Conservation (phyloP, 1,140 invertebrate genomes). For the Lucilia sericata region DNA sequence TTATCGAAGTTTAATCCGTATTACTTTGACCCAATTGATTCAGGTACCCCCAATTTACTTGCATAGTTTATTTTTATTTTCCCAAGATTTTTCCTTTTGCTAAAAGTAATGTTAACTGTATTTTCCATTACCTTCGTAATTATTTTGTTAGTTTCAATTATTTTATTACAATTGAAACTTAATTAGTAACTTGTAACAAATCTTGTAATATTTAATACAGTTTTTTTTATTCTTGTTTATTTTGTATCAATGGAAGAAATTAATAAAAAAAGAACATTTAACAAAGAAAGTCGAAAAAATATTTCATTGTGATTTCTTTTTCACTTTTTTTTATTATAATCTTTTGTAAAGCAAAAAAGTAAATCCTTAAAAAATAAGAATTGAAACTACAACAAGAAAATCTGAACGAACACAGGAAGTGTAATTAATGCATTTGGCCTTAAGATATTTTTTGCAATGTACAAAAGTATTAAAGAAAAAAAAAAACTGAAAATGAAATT, state of each 20-base stretch:
- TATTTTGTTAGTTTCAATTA: constrained; percentile 13
- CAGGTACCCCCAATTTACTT: no score
- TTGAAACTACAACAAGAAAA: neutral
- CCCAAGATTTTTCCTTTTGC: neutral
- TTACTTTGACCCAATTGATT: no score
- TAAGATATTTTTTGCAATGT: neutral
- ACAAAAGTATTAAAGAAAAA: no score
- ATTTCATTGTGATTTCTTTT: neutral
- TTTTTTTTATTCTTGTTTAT: neutral
- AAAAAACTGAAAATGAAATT: no score
- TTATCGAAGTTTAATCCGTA: no score
- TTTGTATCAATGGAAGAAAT: no score
- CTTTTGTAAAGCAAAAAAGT: neutral
- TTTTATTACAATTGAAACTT: constrained; percentile 18
- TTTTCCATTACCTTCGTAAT: neutral
- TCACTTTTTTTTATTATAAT: neutral
- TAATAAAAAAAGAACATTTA: neutral
- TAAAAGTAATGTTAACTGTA: neutral
- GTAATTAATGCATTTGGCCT: constrained; percentile 36
- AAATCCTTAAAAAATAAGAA: constrained; percentile 31
- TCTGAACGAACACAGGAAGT: neutral
- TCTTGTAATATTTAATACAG: neutral
- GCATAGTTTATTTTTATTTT: no score
- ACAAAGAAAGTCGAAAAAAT: neutral
- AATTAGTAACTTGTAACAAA: neutral